phyloP scores from a whole-genome alignment of 2,797 vertebrate species.

The Ficedula albicollis region DNA sequence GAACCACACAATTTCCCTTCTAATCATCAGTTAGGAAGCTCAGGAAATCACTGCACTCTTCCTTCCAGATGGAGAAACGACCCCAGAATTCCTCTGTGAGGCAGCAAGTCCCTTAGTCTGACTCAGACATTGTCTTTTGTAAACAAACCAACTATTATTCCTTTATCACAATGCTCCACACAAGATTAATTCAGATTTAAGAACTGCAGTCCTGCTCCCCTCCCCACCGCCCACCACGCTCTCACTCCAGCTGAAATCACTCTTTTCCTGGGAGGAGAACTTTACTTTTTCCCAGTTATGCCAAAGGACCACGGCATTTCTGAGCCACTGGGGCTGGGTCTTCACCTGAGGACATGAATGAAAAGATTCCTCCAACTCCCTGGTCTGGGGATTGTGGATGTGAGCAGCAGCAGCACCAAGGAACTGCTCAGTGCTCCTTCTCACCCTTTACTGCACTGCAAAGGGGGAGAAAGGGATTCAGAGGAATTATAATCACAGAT shows the following conservation, averaged over 20 bases:
- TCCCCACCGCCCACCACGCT: not conserved
- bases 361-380: not conserved
- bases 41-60: not conserved
- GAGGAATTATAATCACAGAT: not conserved
- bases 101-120: not conserved
- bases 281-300: not conserved
- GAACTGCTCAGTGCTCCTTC: not conserved
- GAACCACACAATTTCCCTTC: not conserved
- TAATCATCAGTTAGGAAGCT: not conserved
- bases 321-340: rapidly evolving
- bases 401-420: not conserved
- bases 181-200: not conserved
- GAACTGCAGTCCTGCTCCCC: not conserved
- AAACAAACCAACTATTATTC: constrained; percentile 36
- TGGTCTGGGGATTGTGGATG: not conserved
- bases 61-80: not conserved
- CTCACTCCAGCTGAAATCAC: not conserved
- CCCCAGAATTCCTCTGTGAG: not conserved
- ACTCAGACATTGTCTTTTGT: not conserved
- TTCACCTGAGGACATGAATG: not conserved
- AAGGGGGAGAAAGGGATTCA: not conserved
- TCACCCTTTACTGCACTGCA: rapidly evolving
- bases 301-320: rapidly evolving
- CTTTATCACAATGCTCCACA: not conserved
- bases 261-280: not conserved